Base-by-base conservation (phyloP, 2,888 invertebrate genomes). In the Quadriops clusia region DNA sequence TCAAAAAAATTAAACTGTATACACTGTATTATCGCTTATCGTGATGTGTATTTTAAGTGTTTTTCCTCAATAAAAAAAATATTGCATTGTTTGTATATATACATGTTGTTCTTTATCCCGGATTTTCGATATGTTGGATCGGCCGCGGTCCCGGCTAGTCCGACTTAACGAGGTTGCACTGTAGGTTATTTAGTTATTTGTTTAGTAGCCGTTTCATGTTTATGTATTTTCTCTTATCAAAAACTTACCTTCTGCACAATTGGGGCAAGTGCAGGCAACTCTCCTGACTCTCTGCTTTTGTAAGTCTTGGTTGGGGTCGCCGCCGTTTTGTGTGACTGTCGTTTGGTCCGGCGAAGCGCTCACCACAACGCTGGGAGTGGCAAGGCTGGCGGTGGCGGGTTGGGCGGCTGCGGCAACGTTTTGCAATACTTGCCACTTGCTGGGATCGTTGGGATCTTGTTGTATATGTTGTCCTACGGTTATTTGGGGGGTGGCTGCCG, bases 251-350 rank as follows among this genome's bases (percentile, higher is more conserved):
- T 89, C 90, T 28, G 82, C 79, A 56, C 97, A 97, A 61, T 97
- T 95, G 0, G 95, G 97, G 59, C 95, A 97, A 0, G 93, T 93
- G 61, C 97, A 97, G 1, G 95, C 95, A 5, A 95, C 90, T 22
- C 97, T 66, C 46, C 90, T 75, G 40, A 86, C 37, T 38, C 81
- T 65, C 15, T 70, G 64, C 43, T 67, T 68, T 32, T 60, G 59
- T 58, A 68, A 41, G 58, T 70, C 58, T 23, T 37, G 37, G 18
- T 23, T 36, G 28, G 39, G 14, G 16, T 25, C 12, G 16, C 32
- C 23, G 10, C 28, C 27, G 23, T 34, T 33, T 34, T 29, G 38
- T 22, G 36, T 17, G 3, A 30, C 27, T 10, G 29, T 20, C 13
- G 28, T 38, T 32, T 30, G 34, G 18, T 40, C 40, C n/a, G 47